These are phyloP conservation scores for Etheostoma nigrum DNA, from an alignment of 2,797 vertebrate genomes.

Conservation along the genomic window DNA sequence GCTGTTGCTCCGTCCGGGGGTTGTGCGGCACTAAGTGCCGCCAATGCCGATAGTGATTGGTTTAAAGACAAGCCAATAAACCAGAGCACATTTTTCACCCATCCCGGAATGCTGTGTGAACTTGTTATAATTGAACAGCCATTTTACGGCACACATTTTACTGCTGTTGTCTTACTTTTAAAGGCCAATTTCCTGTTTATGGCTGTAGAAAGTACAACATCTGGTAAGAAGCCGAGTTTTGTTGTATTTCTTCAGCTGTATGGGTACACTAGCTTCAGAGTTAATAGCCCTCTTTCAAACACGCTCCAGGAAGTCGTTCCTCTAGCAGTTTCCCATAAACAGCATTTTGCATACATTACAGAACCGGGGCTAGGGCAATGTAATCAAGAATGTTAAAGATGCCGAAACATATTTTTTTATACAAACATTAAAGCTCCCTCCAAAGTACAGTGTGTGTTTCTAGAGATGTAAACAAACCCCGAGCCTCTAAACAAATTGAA, in stretches of 20 bases:
- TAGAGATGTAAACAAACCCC: conserved; percentile 56
- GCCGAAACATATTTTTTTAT: conserved; percentile 33
- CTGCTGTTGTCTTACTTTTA: neutral
- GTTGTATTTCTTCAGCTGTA: conserved; percentile 34
- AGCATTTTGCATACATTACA: conserved; percentile 55
- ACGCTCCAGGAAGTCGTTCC: conserved; percentile 40
- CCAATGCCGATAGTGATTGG: too few species aligned
- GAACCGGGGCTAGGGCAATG: conserved; percentile 31
- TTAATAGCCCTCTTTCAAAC: conserved; percentile 53
- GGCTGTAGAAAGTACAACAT: conserved; percentile 23
- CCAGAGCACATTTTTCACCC: too few species aligned
- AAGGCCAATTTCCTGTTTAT: neutral
- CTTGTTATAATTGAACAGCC: neutral
- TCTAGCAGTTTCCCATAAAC: conserved; percentile 51
- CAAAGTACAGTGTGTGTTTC: conserved; percentile 35
- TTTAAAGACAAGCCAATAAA: too few species aligned
- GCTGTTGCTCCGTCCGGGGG: too few species aligned
- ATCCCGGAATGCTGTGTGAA: too few species aligned
- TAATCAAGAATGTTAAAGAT: conserved; percentile 51
- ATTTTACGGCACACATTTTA: neutral
- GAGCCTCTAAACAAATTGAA: conserved; percentile 51
- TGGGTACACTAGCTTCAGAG: conserved; percentile 16
- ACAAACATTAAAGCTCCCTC: conserved; percentile 46
- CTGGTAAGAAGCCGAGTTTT: conserved; percentile 13
- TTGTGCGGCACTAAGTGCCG: too few species aligned